Evolutionary conservation across 2,888 invertebrate genomes (phyloP).

Genomic region (Panorpa germanica): DNA sequence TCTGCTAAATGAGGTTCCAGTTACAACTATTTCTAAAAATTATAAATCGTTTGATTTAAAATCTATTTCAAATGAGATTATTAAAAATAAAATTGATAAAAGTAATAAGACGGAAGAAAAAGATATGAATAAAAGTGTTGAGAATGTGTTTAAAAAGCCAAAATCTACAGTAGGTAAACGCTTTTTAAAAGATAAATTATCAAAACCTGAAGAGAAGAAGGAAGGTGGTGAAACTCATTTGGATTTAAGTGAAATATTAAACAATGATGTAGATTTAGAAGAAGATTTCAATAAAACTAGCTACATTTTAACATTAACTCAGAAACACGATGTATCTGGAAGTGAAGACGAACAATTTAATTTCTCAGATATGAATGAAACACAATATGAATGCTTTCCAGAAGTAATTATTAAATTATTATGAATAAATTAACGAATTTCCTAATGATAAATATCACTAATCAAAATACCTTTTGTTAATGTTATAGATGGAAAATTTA

Average conservation of each 20-base stretch:
- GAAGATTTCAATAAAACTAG: constrained; percentile 37
- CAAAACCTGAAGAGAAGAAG: constrained; percentile 15
- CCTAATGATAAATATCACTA: constrained; percentile 5
- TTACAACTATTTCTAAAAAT: constrained; percentile 33
- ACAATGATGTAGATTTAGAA: constrained; percentile 17
- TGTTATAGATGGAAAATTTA: constrained; percentile 40
- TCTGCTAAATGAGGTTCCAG: constrained; percentile 33
- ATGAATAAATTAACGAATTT: constrained; percentile 6
- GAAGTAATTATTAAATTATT: constrained; percentile 26
- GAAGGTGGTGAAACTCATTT: constrained; percentile 15
- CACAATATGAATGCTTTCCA: constrained; percentile 39
- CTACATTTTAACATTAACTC: constrained; percentile 52
- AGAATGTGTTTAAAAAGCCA: constrained; percentile 6
- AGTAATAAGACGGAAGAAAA: constrained; percentile 8
- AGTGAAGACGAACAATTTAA: constrained; percentile 13
- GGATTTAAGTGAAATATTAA: constrained; percentile 17
- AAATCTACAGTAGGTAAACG: background rate
- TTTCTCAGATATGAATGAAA: constrained; percentile 18
- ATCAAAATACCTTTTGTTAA: background rate
- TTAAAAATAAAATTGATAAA: constrained; percentile 7
- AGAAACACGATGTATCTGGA: constrained; percentile 19
- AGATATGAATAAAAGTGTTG: constrained; percentile 5
- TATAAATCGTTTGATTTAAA: constrained; percentile 23
- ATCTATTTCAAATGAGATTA: constrained; percentile 8
- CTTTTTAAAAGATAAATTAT: constrained; percentile 13